Evolutionary conservation across 2,888 invertebrate genomes (phyloP), one percentile per base, ranked within the genome.

Genomic region (Cerceris ruficornis): DNA sequence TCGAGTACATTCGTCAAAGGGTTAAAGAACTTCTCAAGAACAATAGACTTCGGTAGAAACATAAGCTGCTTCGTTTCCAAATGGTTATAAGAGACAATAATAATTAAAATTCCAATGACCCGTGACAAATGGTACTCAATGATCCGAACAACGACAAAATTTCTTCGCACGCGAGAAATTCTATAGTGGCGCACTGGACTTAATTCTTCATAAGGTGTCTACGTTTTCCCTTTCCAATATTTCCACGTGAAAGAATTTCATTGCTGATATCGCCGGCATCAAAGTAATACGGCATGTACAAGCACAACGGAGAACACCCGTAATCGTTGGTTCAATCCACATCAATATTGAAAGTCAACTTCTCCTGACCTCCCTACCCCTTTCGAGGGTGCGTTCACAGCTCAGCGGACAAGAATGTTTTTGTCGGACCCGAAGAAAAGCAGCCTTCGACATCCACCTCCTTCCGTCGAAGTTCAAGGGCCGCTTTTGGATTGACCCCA

Each of bases 371-470:
- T 28, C 28, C 4, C 28, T 28, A 1, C 4, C 62, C 52, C 60
- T 59, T 61, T 65, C 64, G 60, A 60, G 69, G 60, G 67, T 64
- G 77, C 55, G 65, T 87, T 85, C 82, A 86, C 87, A 86, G 83
- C 87, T 89, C 88, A 87, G 80, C 85, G 64, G 71, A 64, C 85
- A 88, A 83, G 87, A 89, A 88, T 89, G 88, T 86, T 89, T 87
- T 88, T 88, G 87, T 89, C 78, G 73, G 65, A 55, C 64, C 55
- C 57, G 73, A 28, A 66, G 72, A 77, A 28, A 81, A 77, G 82
- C 68, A 76, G 62, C 50, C 61, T 69, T 62, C 71, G 61, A 60
- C 70, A 71, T 83, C 55, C 69, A 66, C 77, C 79, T 73, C 49
- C 52, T 81, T 81, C 77, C 72, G 62, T 69, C 69, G 61, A 46